Evolutionary conservation across 2,888 invertebrate genomes (phyloP), one percentile per base, ranked within the genome.

Genomic region (Pyrgus malvae): DNA sequence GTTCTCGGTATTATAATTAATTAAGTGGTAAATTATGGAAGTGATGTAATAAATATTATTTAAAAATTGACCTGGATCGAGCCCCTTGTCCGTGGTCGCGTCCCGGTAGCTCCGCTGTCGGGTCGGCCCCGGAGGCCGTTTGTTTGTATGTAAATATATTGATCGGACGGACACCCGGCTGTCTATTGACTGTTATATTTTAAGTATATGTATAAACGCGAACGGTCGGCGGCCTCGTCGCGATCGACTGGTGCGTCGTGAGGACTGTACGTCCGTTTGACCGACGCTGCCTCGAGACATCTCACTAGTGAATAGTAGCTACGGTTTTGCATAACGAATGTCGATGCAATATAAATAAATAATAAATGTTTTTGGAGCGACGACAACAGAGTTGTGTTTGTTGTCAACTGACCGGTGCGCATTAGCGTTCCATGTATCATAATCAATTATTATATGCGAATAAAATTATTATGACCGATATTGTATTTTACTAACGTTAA

Each of bases 381-480:
- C 69, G 69, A 70, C 71, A 67, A 68, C 68, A 71, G 72, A 70
- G 67, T 69, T 68, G 65, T 70, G 69, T 67, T 72, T 76, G 70
- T 72, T 72, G 63, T 68, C 66, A 65, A 72, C 72, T 69, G 74
- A 73, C 68, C 68, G 78, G 74, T 72, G 77, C 75, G 72, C 72
- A 69, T 74, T 76, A 63, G 69, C 75, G 78, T 79, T 86, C 80
- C 84, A 84, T 89, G 89, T 89, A 90, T 89, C 88, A 89, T 90
- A 89, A 89, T 88, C 89, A 87, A 86, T 86, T 85, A 87, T 85
- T 83, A 85, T 88, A 89, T 88, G 87, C 88, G 82, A 89, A 85
- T 90, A 87, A 89, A 90, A 87, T 78, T 85, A 88, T 85, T 80
- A 87, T 87, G 88, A 88, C 85, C 76, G 78, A 82, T 60, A 21